Conservation (phyloP, 2,888 invertebrate species). For the Athrips mouffetella region DNA sequence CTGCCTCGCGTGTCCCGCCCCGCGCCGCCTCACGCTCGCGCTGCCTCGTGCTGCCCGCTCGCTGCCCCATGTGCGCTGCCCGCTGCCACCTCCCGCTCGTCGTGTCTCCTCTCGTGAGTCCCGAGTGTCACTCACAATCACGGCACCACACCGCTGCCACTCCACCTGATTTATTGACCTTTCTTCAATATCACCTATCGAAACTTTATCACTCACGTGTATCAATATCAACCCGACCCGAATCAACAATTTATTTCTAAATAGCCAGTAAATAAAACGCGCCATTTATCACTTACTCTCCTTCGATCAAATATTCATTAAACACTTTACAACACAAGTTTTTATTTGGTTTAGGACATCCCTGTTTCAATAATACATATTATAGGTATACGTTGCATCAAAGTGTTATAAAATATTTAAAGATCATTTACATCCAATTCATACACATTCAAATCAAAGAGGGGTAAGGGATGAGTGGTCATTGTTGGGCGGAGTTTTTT, state of each 20-base stretch:
- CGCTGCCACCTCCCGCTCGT: slow-evolving; percentile 11
- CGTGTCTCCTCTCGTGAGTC: neutral
- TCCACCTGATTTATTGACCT: neutral
- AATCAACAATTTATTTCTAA: neutral
- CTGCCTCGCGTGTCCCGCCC: neutral
- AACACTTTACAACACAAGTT: no score
- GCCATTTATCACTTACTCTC: no score
- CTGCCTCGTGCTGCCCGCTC: slow-evolving; percentile 14
- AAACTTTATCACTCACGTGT: neutral
- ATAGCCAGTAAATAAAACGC: no score
- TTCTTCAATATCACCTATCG: neutral
- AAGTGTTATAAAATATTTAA: no score
- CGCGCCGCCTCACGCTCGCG: slow-evolving; percentile 1
- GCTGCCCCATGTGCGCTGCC: slow-evolving; percentile 8
- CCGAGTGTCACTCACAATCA: neutral
- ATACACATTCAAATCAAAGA: no score
- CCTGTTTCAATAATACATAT: no score
- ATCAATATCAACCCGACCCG: neutral
- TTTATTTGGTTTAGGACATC: no score
- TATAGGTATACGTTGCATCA: no score
- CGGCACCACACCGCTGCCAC: neutral
- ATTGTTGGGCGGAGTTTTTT: no score
- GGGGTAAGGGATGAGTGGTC: no score
- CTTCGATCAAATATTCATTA: no score
- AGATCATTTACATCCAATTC: no score